Evolutionary conservation across 2,113 vertebrate genomes (phyloP).

Genomic region (Stegostoma tigrinum): DNA sequence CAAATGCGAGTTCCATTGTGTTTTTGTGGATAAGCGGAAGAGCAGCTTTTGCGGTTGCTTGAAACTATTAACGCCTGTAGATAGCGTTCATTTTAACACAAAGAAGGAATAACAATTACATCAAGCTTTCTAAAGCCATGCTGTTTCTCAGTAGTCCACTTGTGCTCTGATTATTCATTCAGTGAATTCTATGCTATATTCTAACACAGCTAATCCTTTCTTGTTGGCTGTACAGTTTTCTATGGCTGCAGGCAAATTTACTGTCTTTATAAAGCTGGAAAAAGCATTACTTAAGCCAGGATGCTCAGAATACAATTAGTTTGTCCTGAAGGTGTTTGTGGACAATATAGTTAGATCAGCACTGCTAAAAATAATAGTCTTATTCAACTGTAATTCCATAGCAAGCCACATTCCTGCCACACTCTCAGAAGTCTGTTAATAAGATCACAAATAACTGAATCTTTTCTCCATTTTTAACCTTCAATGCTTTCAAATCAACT

Average conservation of each 20-base stretch:
- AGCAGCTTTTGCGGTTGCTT: not conserved
- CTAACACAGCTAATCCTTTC: not conserved
- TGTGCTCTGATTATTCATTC: slow-evolving; percentile 9
- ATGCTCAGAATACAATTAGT: not conserved
- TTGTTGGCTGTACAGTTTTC: not conserved
- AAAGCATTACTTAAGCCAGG: not conserved
- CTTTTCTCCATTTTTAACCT: not conserved
- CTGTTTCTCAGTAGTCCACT: slow-evolving; percentile 12
- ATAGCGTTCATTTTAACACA: not conserved
- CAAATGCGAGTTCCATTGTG: not conserved
- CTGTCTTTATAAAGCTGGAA: not conserved
- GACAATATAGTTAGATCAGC: not conserved
- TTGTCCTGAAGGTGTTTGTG: not conserved
- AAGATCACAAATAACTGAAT: not conserved
- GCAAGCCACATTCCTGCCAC: not conserved
- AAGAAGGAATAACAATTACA: not conserved
- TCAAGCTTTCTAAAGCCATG: not conserved
- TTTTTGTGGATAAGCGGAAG: not conserved
- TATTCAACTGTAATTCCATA: not conserved
- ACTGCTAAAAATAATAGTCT: not conserved
- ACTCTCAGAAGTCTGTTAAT: not conserved
- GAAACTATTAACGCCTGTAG: not conserved
- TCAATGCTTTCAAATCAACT: not conserved
- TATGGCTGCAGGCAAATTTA: not conserved
- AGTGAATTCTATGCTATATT: not conserved